Evolutionary conservation across 2,797 vertebrate genomes (phyloP).

Genomic region (Tenualosa ilisha): DNA sequence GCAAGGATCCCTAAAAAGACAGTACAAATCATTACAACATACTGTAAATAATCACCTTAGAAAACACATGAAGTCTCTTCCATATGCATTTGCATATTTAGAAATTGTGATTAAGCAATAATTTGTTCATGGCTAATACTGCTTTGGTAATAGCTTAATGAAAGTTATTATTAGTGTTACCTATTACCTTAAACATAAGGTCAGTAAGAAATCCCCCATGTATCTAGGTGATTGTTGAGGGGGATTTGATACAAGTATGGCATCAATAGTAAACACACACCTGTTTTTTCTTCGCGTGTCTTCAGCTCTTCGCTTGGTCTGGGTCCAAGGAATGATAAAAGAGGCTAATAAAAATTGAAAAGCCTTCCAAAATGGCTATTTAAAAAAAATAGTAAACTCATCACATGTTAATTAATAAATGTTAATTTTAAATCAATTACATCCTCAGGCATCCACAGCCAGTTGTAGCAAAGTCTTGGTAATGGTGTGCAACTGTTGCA

Average conservation of each 20-base stretch:
- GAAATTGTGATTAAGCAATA: too few species aligned
- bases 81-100: too few species aligned
- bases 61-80: too few species aligned
- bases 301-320: neutral
- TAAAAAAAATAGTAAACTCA: neutral
- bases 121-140: too few species aligned
- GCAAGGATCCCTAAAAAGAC: too few species aligned
- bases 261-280: neutral
- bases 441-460: neutral
- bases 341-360: neutral
- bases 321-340: neutral
- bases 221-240: neutral
- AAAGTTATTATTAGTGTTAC: neutral
- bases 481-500: constrained; percentile 74
- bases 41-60: too few species aligned
- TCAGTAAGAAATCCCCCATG: neutral
- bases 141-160: too few species aligned
- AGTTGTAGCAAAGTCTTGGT: constrained; percentile 64
- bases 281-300: neutral
- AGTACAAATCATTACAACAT: too few species aligned
- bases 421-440: neutral
- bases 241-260: neutral
- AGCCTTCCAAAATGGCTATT: neutral
- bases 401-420: neutral
- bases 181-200: neutral